phyloP scores from a whole-genome alignment of 1,140 invertebrate species.

The Meteorus sp. region DNA sequence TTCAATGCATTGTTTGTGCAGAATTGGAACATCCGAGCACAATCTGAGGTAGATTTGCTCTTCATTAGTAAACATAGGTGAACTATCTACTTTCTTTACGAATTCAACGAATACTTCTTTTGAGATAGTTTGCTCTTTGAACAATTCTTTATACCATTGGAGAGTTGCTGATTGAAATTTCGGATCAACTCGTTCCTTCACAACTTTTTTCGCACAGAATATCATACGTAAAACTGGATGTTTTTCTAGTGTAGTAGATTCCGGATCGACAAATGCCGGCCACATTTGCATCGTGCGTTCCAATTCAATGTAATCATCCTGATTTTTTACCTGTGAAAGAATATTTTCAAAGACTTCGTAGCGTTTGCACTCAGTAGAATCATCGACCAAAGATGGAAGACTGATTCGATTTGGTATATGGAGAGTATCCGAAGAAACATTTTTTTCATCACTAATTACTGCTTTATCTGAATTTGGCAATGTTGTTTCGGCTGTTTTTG shows the following conservation, averaged over 20 bases:
- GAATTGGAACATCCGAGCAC: slow-evolving; percentile 34
- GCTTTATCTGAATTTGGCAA: no score
- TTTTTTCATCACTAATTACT: not conserved
- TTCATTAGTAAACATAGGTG: slow-evolving; percentile 35
- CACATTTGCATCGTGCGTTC: slow-evolving; percentile 42
- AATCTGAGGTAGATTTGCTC: slow-evolving; percentile 47
- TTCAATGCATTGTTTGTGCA: slow-evolving; percentile 44
- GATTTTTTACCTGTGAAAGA: slow-evolving; percentile 35
- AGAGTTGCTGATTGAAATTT: slow-evolving; percentile 36
- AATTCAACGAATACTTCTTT: slow-evolving; percentile 41
- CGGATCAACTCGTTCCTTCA: slow-evolving; percentile 19
- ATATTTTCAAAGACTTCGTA: slow-evolving; percentile 40
- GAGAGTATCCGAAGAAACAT: no score
- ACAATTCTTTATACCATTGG: slow-evolving; percentile 46
- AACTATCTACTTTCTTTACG: slow-evolving; percentile 35
- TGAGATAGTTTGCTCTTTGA: slow-evolving; percentile 34
- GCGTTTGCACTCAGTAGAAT: slow-evolving; percentile 43
- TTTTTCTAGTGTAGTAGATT: slow-evolving; percentile 36
- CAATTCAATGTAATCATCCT: slow-evolving; percentile 39
- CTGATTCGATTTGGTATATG: not conserved
- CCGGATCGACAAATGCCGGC: slow-evolving; percentile 39
- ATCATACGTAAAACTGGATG: slow-evolving; percentile 45
- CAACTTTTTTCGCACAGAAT: slow-evolving; percentile 26
- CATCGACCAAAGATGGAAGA: slow-evolving; percentile 8
- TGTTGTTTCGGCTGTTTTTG: not conserved